These are phyloP conservation scores for Drosophila neutralis DNA, from an alignment of 2,888 invertebrate genomes.

Conservation along the genomic window DNA sequence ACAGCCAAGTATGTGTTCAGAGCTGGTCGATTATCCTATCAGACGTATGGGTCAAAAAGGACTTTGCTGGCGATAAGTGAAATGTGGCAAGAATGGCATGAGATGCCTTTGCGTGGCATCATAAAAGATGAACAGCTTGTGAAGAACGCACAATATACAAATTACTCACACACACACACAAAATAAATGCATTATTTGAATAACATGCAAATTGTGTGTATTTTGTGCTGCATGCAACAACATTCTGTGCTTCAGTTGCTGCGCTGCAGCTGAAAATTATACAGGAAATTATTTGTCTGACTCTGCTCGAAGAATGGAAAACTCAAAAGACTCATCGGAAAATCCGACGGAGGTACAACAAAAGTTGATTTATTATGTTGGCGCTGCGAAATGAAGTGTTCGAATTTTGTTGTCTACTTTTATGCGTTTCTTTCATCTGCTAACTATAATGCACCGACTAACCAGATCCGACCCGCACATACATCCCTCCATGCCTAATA, in stretches of 20 bases:
- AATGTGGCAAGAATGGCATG: background rate
- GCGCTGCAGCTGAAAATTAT: constrained; percentile 53
- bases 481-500: background rate
- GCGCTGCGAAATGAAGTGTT: constrained; percentile 66
- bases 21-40: background rate
- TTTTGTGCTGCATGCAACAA: constrained; percentile 15
- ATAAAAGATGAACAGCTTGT: constrained; percentile 3
- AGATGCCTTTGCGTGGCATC: constrained; percentile 15
- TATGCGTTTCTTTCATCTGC: constrained; percentile 56
- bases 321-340: background rate
- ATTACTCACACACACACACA: background rate
- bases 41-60: constrained; percentile 10
- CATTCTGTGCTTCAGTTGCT: constrained; percentile 45
- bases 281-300: constrained; percentile 70
- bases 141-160: background rate
- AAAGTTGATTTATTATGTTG: constrained; percentile 73
- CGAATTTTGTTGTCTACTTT: constrained; percentile 58
- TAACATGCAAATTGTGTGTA: constrained; percentile 20
- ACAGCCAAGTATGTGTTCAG: background rate
- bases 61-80: constrained; percentile 1
- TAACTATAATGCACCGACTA: constrained; percentile 42
- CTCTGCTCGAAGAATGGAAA: constrained; percentile 13
- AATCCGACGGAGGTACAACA: constrained; percentile 6
- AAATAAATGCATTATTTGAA: constrained; percentile 37
- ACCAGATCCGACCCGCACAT: background rate